Conservation (phyloP, 23 tunicate genomes). For the Trididemnum clinides region DNA sequence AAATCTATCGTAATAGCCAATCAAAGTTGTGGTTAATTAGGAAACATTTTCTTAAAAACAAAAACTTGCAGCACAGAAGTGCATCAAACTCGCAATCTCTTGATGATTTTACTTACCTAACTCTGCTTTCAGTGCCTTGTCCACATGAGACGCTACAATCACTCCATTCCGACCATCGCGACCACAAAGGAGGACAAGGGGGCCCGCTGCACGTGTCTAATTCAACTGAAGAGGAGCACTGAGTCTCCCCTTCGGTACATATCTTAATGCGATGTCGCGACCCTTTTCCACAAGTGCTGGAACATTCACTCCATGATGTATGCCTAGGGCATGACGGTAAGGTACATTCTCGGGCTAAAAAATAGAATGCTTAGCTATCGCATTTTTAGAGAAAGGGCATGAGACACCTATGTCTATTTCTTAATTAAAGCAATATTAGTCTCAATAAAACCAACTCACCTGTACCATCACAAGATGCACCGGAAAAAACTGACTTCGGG, state of each 20-base stretch:
- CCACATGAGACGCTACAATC: constrained; percentile 7
- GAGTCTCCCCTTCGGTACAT: neutral
- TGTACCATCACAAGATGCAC: no score
- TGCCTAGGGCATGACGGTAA: neutral
- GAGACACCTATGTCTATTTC: no score
- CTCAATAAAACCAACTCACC: no score
- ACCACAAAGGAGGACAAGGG: neutral
- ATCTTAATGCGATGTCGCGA: neutral
- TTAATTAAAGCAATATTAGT: no score
- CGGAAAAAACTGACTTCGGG: no score
- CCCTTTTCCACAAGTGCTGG: constrained; percentile 13
- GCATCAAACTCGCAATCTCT: no score
- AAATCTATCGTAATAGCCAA: no score
- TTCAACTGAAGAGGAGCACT: neutral
- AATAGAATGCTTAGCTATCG: no score
- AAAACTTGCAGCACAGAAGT: no score
- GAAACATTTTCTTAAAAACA: no score
- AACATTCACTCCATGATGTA: constrained; percentile 3
- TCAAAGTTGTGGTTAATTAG: no score
- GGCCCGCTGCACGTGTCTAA: neutral
- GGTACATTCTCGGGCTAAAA: neutral
- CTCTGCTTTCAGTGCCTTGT: neutral
- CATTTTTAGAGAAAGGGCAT: no score
- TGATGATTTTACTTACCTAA: neutral
- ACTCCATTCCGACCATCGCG: neutral